Conservation (phyloP, 1,140 invertebrate species). For the Drosophila navojoa region DNA sequence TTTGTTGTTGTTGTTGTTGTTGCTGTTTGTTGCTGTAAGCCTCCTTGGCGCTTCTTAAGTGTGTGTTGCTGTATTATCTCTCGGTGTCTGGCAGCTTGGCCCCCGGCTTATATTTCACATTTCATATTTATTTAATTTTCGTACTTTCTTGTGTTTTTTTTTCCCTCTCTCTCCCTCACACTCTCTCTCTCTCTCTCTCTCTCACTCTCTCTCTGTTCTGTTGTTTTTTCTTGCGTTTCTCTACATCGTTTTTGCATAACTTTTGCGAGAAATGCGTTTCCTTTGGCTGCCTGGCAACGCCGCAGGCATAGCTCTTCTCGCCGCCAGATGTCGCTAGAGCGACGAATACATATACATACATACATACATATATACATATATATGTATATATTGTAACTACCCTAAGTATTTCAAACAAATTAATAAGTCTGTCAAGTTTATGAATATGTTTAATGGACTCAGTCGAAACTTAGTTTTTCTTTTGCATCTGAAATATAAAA, state of each 20-base stretch:
- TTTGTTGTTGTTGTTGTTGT: conserved; percentile 29
- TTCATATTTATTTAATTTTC: conserved; percentile 80
- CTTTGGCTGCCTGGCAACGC: conserved; percentile 16
- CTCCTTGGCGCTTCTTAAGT: conserved; percentile 47
- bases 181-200: neutral
- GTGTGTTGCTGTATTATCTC: conserved; percentile 48
- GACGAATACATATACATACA: too few species aligned
- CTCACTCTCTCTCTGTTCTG: conserved; percentile 29
- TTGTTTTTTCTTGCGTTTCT: neutral
- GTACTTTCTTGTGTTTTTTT: conserved; percentile 66
- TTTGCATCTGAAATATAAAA: too few species aligned
- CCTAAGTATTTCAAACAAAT: conserved; percentile 5
- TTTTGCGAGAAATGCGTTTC: conserved; percentile 50
- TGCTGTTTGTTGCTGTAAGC: conserved; percentile 44
- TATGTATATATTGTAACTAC: too few species aligned
- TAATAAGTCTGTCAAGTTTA: conserved; percentile 12
- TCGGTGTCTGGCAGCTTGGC: conserved; percentile 15
- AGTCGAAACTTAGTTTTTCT: too few species aligned
- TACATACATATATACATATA: too few species aligned
- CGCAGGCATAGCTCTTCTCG: neutral
- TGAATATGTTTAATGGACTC: neutral
- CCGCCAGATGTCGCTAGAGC: conserved; percentile 20
- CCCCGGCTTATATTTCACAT: conserved; percentile 51
- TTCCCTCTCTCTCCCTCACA: conserved; percentile 16
- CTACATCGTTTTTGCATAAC: conserved; percentile 51